Conservation (phyloP, 2,888 invertebrate species). For the Exocentrus adspersus region DNA sequence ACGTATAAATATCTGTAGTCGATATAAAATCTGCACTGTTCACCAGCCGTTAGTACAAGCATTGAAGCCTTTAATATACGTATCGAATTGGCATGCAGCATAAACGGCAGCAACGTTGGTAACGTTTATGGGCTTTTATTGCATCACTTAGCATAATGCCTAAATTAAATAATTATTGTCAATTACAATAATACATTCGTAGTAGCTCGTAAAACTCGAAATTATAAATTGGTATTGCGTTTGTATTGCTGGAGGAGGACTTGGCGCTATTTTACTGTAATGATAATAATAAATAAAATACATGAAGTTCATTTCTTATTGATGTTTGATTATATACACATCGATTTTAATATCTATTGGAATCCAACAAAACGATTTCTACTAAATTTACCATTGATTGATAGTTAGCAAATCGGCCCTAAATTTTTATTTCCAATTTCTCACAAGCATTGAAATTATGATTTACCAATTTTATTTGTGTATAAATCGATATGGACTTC, state of each 20-base stretch:
- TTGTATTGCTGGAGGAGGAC: background rate
- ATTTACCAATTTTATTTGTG: too few relatives aligned
- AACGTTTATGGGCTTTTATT: background rate
- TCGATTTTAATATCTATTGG: too few relatives aligned
- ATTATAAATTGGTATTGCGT: background rate
- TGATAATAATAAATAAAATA: background rate
- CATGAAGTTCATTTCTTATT: too few relatives aligned
- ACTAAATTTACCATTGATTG: too few relatives aligned
- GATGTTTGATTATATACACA: too few relatives aligned
- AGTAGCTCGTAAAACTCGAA: background rate
- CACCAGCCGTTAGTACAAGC: background rate
- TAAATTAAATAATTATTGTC: slow-evolving; percentile 3
- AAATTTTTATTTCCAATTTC: too few relatives aligned
- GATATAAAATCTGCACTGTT: background rate
- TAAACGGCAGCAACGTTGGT: background rate
- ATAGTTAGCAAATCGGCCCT: too few relatives aligned
- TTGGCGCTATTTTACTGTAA: background rate
- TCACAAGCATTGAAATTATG: too few relatives aligned
- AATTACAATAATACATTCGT: background rate
- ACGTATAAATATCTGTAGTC: too few relatives aligned
- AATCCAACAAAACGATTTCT: too few relatives aligned
- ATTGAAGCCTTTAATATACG: background rate
- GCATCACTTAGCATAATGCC: background rate
- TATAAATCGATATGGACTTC: too few relatives aligned
- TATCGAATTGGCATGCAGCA: background rate